A percentile compares a stretch with the other conserved stretches of the same genome.
Conservation (phyloP, 2,113 vertebrate species). For the Nerophis ophidion region DNA sequence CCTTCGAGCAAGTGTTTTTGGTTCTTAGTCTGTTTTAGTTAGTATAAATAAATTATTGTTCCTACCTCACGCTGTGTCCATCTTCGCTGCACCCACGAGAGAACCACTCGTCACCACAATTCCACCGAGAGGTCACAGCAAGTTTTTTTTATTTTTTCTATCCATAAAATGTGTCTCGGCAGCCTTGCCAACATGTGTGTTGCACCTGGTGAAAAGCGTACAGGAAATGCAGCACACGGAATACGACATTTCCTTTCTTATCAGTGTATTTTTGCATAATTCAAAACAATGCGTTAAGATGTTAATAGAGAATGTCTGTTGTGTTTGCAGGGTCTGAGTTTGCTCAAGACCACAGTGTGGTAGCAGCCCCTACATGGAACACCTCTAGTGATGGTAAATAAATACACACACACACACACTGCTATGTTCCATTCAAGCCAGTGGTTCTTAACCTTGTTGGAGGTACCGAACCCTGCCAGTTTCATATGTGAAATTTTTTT, state of each 20-base stretch:
- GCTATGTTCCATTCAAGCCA: neutral
- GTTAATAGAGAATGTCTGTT: conserved; percentile 34
- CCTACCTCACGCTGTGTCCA: too few species aligned
- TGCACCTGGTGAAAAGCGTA: neutral
- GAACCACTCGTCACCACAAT: too few species aligned
- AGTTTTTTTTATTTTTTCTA: neutral
- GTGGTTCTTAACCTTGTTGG: too few species aligned
- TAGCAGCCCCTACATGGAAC: conserved; percentile 84
- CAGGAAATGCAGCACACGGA: neutral
- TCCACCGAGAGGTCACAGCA: too few species aligned
- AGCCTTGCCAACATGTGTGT: neutral
- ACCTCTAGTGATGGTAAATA: conserved; percentile 79
- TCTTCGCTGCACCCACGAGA: too few species aligned
- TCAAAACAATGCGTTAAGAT: neutral
- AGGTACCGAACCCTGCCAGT: too few species aligned
- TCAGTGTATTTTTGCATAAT: neutral
- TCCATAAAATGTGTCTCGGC: neutral
- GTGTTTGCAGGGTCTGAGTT: conserved; percentile 78
- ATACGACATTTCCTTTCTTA: neutral
- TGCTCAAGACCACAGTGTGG: conserved; percentile 75
- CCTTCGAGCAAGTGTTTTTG: too few species aligned
- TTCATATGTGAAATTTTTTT: too few species aligned
- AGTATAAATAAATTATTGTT: too few species aligned
- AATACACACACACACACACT: conserved; percentile 8
- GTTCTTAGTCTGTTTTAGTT: too few species aligned